Percentiles rank a stretch among this genome's conserved stretches.
phyloP scores from a whole-genome alignment of 2,113 vertebrate genomes.

The Alligator sinensis region DNA sequence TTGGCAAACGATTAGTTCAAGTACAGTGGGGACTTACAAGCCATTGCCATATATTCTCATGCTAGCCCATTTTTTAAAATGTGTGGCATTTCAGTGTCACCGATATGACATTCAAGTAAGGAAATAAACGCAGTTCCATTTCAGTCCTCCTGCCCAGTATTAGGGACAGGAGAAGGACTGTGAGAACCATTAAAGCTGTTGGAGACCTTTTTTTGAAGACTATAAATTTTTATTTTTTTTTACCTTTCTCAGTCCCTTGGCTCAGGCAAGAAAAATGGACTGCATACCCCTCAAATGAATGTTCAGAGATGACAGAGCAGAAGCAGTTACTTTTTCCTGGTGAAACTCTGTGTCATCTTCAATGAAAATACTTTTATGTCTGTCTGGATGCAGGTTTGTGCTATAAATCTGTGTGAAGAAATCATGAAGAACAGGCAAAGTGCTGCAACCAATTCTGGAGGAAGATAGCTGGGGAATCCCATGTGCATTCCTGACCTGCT shows the following conservation, averaged over 20 bases:
- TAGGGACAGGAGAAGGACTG: not conserved
- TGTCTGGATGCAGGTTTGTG: not conserved
- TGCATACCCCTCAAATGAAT: not conserved
- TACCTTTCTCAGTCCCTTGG: not conserved
- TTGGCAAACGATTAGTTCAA: not conserved
- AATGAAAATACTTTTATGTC: conserved; percentile 12
- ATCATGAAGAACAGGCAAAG: not conserved
- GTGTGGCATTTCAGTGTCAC: not conserved
- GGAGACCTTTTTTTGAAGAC: not conserved
- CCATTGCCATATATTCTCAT: not conserved
- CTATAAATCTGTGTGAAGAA: conserved; percentile 15
- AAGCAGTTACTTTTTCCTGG: not conserved
- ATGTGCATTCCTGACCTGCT: not conserved
- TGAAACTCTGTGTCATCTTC: not conserved
- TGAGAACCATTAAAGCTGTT: not conserved
- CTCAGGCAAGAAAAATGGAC: not conserved
- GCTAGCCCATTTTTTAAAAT: conserved; percentile 1
- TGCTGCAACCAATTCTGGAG: not conserved
- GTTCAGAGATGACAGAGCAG: not conserved
- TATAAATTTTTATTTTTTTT: not conserved
- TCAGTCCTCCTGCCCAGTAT: not conserved
- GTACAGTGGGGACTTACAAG: not conserved
- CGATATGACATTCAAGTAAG: not conserved
- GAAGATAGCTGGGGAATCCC: not conserved
- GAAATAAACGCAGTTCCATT: not conserved